A percentile compares a stretch with the other conserved stretches of the same genome.
Conservation (phyloP, 2,797 vertebrate genomes). For the Phataginus tricuspis region DNA sequence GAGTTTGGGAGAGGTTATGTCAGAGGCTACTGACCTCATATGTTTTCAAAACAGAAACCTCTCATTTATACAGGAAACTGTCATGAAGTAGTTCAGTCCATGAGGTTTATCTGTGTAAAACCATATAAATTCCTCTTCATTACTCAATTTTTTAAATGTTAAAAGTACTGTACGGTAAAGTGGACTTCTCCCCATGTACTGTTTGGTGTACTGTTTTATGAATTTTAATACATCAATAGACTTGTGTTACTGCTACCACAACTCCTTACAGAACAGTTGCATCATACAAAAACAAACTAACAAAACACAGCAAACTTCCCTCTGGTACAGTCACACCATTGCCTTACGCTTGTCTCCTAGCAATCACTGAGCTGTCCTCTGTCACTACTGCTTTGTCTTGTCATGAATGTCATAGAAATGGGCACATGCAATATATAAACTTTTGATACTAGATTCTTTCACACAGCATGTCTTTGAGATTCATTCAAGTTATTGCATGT, state of each 20-base stretch:
- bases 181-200: background rate
- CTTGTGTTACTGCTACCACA: background rate
- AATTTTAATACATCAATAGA: background rate
- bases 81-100: background rate
- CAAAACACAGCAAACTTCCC: too few species aligned
- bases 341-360: background rate
- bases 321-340: background rate
- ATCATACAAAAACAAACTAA: background rate
- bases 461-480: background rate
- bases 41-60: slow-evolving; percentile 10
- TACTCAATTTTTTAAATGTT: background rate
- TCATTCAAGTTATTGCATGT: background rate
- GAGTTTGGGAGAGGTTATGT: background rate
- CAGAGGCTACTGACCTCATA: background rate
- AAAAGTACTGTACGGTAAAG: background rate
- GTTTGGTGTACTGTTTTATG: background rate
- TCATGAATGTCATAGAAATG: background rate
- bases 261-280: background rate
- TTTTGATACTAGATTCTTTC: background rate
- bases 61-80: background rate
- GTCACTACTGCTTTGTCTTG: background rate
- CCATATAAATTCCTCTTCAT: background rate
- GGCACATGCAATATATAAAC: background rate
- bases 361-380: background rate
- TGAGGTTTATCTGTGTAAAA: background rate